Evolutionary conservation across 2,888 invertebrate genomes (phyloP).

Genomic region (Cephus sareptanus): DNA sequence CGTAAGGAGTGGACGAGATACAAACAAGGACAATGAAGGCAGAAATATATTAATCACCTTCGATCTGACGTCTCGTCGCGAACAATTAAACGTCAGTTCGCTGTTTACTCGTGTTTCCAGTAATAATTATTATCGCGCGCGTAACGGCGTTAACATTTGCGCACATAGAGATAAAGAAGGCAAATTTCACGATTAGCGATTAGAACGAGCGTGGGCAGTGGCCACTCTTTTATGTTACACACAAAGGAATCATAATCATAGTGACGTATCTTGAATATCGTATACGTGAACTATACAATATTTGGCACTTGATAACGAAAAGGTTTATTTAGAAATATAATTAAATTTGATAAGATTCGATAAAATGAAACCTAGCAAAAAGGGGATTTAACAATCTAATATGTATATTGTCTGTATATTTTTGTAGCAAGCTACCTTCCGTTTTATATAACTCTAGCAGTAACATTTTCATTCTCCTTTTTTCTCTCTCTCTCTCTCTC

Average conservation of each 20-base stretch:
- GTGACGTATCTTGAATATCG: neutral
- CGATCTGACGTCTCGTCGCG: neutral
- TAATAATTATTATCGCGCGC: constrained; percentile 1
- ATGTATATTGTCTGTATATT: neutral
- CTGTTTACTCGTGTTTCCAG: neutral
- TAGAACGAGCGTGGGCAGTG: neutral
- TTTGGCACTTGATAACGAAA: neutral
- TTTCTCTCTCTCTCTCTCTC: constrained; percentile 3
- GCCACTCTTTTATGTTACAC: neutral
- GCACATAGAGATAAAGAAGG: neutral
- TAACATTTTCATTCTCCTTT: neutral
- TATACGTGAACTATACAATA: neutral
- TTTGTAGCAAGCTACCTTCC: neutral
- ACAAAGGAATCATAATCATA: neutral
- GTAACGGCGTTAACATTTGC: neutral
- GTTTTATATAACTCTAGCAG: neutral
- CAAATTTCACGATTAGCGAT: neutral
- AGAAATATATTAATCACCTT: neutral
- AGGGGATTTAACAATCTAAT: neutral
- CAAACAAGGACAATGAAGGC: constrained; percentile 1
- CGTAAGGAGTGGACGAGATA: neutral
- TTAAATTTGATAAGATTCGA: neutral
- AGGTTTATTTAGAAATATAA: neutral
- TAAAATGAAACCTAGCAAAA: neutral
- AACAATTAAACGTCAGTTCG: neutral